Conservation (phyloP, 2,888 invertebrate species). For the Heterodera filipjevi region DNA sequence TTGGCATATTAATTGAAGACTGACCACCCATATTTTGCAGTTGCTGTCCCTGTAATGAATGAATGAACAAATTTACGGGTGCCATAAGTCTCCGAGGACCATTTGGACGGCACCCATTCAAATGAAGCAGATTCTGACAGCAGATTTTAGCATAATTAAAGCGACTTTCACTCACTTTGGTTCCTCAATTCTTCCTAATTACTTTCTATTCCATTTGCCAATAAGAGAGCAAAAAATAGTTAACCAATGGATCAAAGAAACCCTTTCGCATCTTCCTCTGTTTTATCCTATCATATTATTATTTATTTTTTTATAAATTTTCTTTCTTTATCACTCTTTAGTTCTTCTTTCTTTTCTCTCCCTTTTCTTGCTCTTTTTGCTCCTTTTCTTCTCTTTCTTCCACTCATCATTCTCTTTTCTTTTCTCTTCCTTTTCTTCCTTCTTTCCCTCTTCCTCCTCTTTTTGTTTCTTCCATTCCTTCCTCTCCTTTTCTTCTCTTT, state of each 20-base stretch:
- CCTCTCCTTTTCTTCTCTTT: too few species aligned
- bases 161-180: background rate
- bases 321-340: background rate
- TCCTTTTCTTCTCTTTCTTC: background rate
- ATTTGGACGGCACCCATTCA: background rate
- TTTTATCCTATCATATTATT: background rate
- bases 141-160: slow-evolving; percentile 9
- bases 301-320: background rate
- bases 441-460: too few species aligned
- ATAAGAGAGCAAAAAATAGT: too few species aligned
- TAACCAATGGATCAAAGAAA: background rate
- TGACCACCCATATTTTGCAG: too few species aligned
- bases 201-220: background rate
- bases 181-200: background rate
- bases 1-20: too few species aligned
- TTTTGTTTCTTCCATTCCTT: too few species aligned
- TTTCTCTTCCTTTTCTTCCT: too few species aligned
- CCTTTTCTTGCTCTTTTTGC: background rate
- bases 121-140: background rate
- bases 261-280: background rate
- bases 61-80: background rate
- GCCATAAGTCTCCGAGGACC: background rate
- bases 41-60: too few species aligned
- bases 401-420: too few species aligned
- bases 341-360: background rate